A percentile compares a stretch with the other conserved stretches of the same genome.
These are phyloP conservation scores for Cyprinodon brontotheroides DNA, from an alignment of 2,113 vertebrate genomes.

Conservation along the genomic window DNA sequence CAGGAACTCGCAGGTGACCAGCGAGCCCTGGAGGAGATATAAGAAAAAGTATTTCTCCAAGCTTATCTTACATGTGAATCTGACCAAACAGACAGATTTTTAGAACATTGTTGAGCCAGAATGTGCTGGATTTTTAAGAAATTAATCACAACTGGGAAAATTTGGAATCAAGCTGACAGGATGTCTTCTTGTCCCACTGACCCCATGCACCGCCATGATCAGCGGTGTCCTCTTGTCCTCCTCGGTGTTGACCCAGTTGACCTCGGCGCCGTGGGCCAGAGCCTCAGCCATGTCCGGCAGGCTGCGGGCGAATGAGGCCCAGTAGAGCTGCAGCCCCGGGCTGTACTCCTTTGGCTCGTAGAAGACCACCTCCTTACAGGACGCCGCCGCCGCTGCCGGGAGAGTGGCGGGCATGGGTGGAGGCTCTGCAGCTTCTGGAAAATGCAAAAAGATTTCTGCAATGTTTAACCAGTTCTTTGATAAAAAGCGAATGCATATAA, in stretches of 20 bases:
- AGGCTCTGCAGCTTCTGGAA: conserved; percentile 64
- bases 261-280: conserved; percentile 91
- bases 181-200: conserved; percentile 63
- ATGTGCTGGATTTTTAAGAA: background rate
- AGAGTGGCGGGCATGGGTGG: conserved; percentile 61
- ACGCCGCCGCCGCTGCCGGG: conserved; percentile 61
- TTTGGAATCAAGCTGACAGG: background rate
- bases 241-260: conserved; percentile 92
- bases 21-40: conserved; percentile 83
- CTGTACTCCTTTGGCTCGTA: conserved; percentile 83
- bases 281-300: conserved; percentile 96
- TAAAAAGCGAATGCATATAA: too few relatives aligned
- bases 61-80: background rate
- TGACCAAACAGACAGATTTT: too few relatives aligned
- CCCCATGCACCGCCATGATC: conserved; percentile 96
- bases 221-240: conserved; percentile 91
- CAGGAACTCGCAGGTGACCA: conserved; percentile 96
- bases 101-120: too few relatives aligned
- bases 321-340: conserved; percentile 89
- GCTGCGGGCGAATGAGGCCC: conserved; percentile 88
- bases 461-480: background rate
- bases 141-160: background rate
- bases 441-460: background rate
- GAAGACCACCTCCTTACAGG: conserved; percentile 82
- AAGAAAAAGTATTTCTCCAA: background rate